Base-by-base conservation (phyloP, 2,888 invertebrate species). In the Anoncus sp. region DNA sequence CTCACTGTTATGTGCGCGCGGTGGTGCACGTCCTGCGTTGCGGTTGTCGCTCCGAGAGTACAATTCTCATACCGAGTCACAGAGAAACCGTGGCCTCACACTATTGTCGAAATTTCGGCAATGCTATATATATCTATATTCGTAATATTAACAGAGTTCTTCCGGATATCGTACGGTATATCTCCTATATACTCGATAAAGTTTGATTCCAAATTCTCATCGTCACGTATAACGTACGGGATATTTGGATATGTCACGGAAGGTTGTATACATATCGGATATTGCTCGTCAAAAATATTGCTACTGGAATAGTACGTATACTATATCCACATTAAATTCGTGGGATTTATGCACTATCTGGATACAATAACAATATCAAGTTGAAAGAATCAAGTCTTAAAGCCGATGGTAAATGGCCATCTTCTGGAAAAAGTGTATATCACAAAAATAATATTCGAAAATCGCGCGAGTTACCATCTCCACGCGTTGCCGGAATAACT, bases 21-120 rank as follows among this genome's bases (percentile, higher is more conserved):
- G 45, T 49, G 70, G 43, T 67, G 55, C 69, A 57, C 63, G 43
- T 65, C 69, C 67, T 73, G 53, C 63, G 63, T 67, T 73, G 62
- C 62, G 73, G 62, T 73, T 73, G 62, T 57, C 63, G 55, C 51
- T 59, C 24, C 59, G 51, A 63, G 49, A 69, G 47, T 47, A 45
- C 62, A 77, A 51, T 38, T 47, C 40, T 31, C 35, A 35, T 57
- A 27, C 14, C 43, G 47, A 57, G 35, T 20, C 22, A 22, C 53
- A 38, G 53, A 55, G 9, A 67, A 53, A 22, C 60, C n/a, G n/a
- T 55, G 49, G 59, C 9, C 51, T 57, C 45, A 71, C 51, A 18
- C 38, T 27, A 63, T n/a, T n/a, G 57, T 57, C 57, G 40, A 57
- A 75, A 75, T 51, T 75, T 59, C 31, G 51, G 20, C 70, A 57